Base-by-base conservation (phyloP, 2,888 invertebrate species). In the Acleris sparsana region DNA sequence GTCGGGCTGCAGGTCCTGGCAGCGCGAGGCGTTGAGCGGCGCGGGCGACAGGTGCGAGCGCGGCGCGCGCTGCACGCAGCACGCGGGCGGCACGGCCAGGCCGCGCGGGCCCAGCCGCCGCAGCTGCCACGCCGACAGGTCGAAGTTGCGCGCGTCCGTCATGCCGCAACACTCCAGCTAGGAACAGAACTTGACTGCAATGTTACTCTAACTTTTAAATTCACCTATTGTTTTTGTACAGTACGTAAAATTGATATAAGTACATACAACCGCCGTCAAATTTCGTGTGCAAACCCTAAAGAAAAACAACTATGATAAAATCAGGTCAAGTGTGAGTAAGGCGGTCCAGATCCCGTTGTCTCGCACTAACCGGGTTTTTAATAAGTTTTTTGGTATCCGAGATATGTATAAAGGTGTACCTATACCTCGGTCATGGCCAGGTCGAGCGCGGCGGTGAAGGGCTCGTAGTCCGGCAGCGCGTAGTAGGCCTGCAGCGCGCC, bases 111-210 rank as follows among this genome's bases (percentile, higher is more conserved):
- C 96, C 51, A 96, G 93, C 70, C 96, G 94, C 76, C 96, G 95
- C 57, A 97, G 87, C 70, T 96, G 94, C 97, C 97, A 97, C 79
- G 95, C 87, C 0, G 97, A 96, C 73, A 95, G 95, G 77, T 96
- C 96, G 85, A 96, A 97, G 91, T 97, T 97, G 68, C 94, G 94
- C 7, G 96, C 95, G 73, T 95, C 95, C 56, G 94, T 94, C 84
- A 97, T 95, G 29, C 97, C 97, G 82, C 97, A 97, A 79, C 97
- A 97, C 65, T 95, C 93, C 80, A 97, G 94, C 96, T 96, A 83
- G n/a, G n/a, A 48, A 33, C 20, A 20, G 20, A 20, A 20, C 1
- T 20, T 20, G 20, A 20, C 20, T 2, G 20, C 20, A 2, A 2
- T 2, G 20, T 20, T n/a, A n/a, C 20, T 20, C 20, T 20, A 20